Base-by-base conservation (phyloP, 2,113 vertebrate species). In the Neomonachus schauinslandi region DNA sequence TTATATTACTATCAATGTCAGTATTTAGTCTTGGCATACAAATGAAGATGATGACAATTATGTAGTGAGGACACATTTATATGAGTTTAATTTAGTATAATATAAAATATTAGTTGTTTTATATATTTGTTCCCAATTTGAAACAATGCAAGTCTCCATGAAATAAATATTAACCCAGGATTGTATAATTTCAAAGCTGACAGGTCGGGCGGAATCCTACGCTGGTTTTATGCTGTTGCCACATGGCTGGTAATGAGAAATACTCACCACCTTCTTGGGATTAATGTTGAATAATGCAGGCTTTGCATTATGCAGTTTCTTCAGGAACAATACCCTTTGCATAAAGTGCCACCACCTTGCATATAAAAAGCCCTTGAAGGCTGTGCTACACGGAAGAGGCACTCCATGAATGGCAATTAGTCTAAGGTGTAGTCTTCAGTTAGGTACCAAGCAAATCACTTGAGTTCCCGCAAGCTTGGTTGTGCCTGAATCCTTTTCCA, bases 101-200 rank as follows among this genome's bases (percentile, higher is more conserved):
- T 79, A 51, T 53, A 91, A 94, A 95, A 84, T 88, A 81, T 91
- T 88, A 42, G 21, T 89, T 82, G 24, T 93, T 79, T 84, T 76
- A 42, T 55, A 77, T 77, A 88, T 95, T 91, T 92, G 53, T 61
- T 28, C 26, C 18, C 42, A 51, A 63, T 63, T 33, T 90, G 57
- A 97, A 97, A 95, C 80, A 92, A 71, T 24, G 24, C 7, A 28
- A 94, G 71, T 28, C 39, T 74, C n/a, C 14, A 28, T 84, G 74
- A 92, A 90, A 89, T 94, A 65, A 86, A 82, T 80, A 76, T 81
- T 67, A 96, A 65, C 69, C 13, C 55, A 53, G 61, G 89, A 92
- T n/a, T 67, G n/a, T 87, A 9, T 89, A 53, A 92, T 95, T 97
- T 96, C 81, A 71, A 95, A 97, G 80, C 42, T 91, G 63, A 82